Evolutionary conservation across 2,888 invertebrate genomes (phyloP), one percentile per base, ranked within the genome.

Genomic region (Pherbina coryleti): DNA sequence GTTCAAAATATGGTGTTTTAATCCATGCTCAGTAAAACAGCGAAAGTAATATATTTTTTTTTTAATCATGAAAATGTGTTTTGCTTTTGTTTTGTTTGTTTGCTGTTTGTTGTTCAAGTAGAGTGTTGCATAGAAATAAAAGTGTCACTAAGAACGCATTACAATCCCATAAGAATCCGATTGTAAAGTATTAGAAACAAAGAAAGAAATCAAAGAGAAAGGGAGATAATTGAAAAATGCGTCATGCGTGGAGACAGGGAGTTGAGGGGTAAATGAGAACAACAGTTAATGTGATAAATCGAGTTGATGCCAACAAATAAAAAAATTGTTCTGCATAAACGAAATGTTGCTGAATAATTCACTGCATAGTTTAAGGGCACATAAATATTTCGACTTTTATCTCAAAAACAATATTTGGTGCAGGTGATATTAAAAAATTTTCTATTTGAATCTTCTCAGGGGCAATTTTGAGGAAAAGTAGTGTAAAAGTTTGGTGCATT

Each of bases 1-100:
- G 86, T 86, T 86, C 86, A 86, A 76, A 78, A 76, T 80, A 82
- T 85, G 85, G 86, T 86, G 86, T 81, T 80, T 84, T 85, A 86
- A 86, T 85, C 85, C 82, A 74, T 28, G 79, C 64, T 74, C 28
- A 64, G 64, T 25, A 31, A 22, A 19, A 31, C 44, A n/a, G 25
- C 49, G 34, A 11, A 44, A 28, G 53, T 53, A 55, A 19, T 51
- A 9, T 44, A 9, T 71, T 71, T n/a, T 71, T 67, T 70, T 62
- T 14, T 31, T 4, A 5, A 17, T 25, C 11, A 19, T 37, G 8
- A 19, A 14, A 60, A 57, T 44, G 62, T 19, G 22, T 62, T 25
- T 62, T 7, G 17, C 2, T 37, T 1, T n/a, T n/a, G n/a, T n/a
- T 17, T 14, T 44, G 22, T 57, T 25, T 28, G 19, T 60, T 8